These are phyloP conservation scores for Naso thynnoides DNA, from an alignment of 2,797 vertebrate species.

Conservation along the genomic window DNA sequence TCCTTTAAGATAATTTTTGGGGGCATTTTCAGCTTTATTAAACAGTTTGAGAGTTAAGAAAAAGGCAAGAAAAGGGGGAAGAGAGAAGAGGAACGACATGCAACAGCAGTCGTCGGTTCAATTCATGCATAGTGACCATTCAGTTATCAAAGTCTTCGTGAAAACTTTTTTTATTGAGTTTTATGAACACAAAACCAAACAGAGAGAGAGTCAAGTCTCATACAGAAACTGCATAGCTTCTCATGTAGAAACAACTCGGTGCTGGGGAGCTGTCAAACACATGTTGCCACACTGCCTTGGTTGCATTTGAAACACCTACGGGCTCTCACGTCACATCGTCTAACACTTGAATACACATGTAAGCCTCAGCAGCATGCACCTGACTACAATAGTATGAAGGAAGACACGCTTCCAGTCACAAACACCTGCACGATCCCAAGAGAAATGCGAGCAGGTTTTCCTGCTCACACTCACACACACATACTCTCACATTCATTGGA, in stretches of 20 bases:
- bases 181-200: constrained; percentile 4
- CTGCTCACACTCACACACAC: constrained; percentile 13
- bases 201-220: not conserved
- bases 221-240: constrained; percentile 21
- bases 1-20: too few relatives aligned
- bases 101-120: too few relatives aligned
- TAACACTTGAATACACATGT: constrained; percentile 18
- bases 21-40: too few relatives aligned
- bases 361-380: constrained; percentile 8
- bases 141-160: too few relatives aligned
- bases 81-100: too few relatives aligned
- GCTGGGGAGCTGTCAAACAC: constrained; percentile 42
- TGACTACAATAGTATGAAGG: constrained; percentile 34
- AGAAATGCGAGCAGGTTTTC: constrained; percentile 63
- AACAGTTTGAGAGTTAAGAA: too few relatives aligned
- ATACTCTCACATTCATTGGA: constrained; percentile 56
- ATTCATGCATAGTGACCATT: too few relatives aligned
- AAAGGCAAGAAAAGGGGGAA: too few relatives aligned
- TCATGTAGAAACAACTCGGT: not conserved
- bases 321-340: constrained; percentile 26
- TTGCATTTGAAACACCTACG: constrained; percentile 35
- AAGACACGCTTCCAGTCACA: constrained; percentile 36
- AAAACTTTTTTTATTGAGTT: not conserved
- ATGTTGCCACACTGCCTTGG: constrained; percentile 15
- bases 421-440: constrained; percentile 60